Evolutionary conservation across 2,113 vertebrate species (phyloP).

Genomic region (Verasper variegatus): DNA sequence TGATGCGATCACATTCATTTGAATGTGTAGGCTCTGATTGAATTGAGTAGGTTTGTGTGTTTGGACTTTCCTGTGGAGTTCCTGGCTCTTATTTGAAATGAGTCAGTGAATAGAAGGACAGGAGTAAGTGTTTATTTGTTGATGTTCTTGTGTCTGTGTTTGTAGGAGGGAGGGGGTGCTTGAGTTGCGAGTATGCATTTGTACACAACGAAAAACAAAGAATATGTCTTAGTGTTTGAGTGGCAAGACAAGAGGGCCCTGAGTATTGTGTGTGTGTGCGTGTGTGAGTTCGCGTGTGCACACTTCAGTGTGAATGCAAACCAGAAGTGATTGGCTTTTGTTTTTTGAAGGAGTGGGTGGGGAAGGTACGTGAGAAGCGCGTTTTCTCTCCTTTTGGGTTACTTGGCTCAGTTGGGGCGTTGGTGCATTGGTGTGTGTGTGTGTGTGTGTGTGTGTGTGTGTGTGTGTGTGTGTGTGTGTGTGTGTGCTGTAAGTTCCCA

Average conservation of each 20-base stretch:
- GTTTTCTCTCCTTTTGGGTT: slow-evolving; percentile 54
- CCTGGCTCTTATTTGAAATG: slow-evolving; percentile 22
- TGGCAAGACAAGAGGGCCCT: slow-evolving; percentile 51
- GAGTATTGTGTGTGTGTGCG: slow-evolving; percentile 47
- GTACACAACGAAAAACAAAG: slow-evolving; percentile 61
- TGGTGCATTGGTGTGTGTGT: slow-evolving; percentile 22
- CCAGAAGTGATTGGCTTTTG: slow-evolving; percentile 61
- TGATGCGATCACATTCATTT: slow-evolving; percentile 5
- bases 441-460: slow-evolving; percentile 15
- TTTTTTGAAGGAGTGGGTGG: slow-evolving; percentile 68
- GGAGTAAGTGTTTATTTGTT: slow-evolving; percentile 67
- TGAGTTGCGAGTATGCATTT: slow-evolving; percentile 46
- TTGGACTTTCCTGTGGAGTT: slow-evolving; percentile 12
- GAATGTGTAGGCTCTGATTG: slow-evolving; percentile 7
- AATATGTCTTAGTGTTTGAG: slow-evolving; percentile 56
- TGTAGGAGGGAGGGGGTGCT: slow-evolving; percentile 10
- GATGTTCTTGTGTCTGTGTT: slow-evolving; percentile 29
- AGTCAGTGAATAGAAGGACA: slow-evolving; percentile 42
- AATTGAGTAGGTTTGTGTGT: slow-evolving; percentile 7
- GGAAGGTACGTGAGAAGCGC: slow-evolving; percentile 56
- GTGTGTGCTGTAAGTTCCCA: slow-evolving; percentile 48
- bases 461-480: not conserved
- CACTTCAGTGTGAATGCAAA: slow-evolving; percentile 48
- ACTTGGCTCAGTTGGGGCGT: slow-evolving; percentile 27
- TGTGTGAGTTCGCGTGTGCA: slow-evolving; percentile 31